Percentiles rank a stretch among this genome's conserved stretches.
Evolutionary conservation across 2,888 invertebrate species (phyloP).

Genomic region (Apodemia mormo): DNA sequence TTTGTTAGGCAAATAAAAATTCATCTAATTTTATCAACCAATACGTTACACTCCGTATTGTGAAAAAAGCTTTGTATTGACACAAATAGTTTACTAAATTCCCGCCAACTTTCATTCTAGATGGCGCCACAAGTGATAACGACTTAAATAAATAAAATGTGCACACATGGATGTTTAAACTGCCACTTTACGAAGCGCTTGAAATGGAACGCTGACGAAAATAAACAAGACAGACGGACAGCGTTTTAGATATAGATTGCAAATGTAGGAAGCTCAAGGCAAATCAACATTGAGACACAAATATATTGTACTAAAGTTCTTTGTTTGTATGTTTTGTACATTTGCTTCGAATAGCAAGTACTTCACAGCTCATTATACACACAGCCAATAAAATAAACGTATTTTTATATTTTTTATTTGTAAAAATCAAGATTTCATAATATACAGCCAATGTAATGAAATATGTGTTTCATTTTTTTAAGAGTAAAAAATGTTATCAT

Average conservation of each 20-base stretch:
- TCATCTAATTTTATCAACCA: conserved; percentile 9
- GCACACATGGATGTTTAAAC: conserved; percentile 25
- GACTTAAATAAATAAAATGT: conserved; percentile 27
- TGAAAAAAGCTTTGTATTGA: conserved; percentile 19
- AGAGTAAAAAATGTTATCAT: too few relatives aligned
- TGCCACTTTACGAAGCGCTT: conserved; percentile 26
- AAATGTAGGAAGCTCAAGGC: conserved; percentile 24
- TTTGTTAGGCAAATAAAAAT: neutral
- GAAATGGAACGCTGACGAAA: conserved; percentile 37
- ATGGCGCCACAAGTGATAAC: conserved; percentile 33
- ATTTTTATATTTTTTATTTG: too few relatives aligned
- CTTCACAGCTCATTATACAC: neutral
- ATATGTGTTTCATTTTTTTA: too few relatives aligned
- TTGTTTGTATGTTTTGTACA: neutral
- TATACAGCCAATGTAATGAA: too few relatives aligned
- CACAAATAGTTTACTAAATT: conserved; percentile 27
- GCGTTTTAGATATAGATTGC: conserved; percentile 30
- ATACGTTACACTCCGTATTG: neutral
- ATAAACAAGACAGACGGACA: conserved; percentile 37
- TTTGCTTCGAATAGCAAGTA: neutral
- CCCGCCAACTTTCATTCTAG: conserved; percentile 28
- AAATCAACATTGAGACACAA: neutral
- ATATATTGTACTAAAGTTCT: neutral
- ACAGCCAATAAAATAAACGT: neutral
- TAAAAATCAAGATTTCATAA: too few relatives aligned